A percentile compares a stretch with the other conserved stretches of the same genome.
Conservation (phyloP, 2,888 invertebrate species). For the Phyllotreta cruciferae region DNA sequence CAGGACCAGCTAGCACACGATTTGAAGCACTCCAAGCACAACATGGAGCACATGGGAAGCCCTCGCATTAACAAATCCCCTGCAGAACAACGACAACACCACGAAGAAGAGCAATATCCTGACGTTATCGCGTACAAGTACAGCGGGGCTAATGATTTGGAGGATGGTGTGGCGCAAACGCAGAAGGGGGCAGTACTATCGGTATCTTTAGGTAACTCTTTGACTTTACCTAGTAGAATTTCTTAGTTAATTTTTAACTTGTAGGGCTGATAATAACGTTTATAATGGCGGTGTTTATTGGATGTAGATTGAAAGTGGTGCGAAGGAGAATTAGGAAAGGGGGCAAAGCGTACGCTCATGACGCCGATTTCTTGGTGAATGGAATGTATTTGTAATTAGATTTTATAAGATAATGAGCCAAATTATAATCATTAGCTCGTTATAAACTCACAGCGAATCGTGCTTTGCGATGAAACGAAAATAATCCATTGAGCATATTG, state of each 20-base stretch:
- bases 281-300: constrained; percentile 80
- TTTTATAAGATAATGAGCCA: constrained; percentile 1
- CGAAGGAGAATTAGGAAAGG: constrained; percentile 76
- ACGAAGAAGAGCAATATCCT: constrained; percentile 46
- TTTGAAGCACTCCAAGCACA: constrained; percentile 56
- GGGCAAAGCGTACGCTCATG: constrained; percentile 85
- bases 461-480: constrained; percentile 6
- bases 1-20: constrained; percentile 58
- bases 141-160: constrained; percentile 49
- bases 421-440: constrained; percentile 2
- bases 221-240: neutral
- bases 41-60: constrained; percentile 43
- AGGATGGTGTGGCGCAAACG: constrained; percentile 71
- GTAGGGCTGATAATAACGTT: constrained; percentile 81
- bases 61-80: constrained; percentile 34
- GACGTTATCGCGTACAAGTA: constrained; percentile 52
- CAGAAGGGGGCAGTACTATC: constrained; percentile 84
- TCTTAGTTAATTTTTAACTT: constrained; percentile 40
- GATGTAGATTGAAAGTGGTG: constrained; percentile 82
- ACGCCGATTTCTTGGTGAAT: constrained; percentile 96
- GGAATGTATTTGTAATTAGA: constrained; percentile 91
- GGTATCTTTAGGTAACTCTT: constrained; percentile 70
- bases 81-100: constrained; percentile 43
- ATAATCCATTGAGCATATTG: constrained; percentile 42
- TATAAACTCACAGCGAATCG: constrained; percentile 11